Conservation (phyloP, 2,888 invertebrate species). For the Platycnemis pennipes region DNA sequence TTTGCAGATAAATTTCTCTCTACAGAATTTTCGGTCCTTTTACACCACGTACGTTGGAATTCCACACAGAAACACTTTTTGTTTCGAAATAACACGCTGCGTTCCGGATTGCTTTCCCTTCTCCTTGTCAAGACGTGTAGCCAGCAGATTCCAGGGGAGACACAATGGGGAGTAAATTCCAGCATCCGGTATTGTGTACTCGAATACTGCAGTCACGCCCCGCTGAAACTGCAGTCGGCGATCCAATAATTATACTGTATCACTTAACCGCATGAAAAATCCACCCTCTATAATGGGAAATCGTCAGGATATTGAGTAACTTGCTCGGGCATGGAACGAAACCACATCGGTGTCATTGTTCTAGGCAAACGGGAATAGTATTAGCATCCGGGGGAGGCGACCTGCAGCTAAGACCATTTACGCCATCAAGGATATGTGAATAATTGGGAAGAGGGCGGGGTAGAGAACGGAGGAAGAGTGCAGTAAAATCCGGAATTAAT, state of each 20-base stretch:
- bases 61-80: constrained; percentile 13
- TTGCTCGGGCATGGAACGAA: background rate
- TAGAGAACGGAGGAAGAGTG: too few relatives aligned
- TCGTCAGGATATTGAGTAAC: background rate
- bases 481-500: too few relatives aligned
- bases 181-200: constrained; percentile 33
- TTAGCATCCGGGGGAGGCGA: too few relatives aligned
- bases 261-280: background rate
- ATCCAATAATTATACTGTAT: constrained; percentile 1
- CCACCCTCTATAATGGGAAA: background rate
- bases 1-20: background rate
- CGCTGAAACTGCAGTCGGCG: background rate
- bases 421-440: too few relatives aligned
- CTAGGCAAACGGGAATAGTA: background rate
- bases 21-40: background rate
- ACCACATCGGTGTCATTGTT: background rate
- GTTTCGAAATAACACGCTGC: constrained; percentile 12
- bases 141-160: background rate
- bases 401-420: too few relatives aligned
- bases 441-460: too few relatives aligned
- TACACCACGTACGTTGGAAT: background rate
- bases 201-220: background rate
- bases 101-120: constrained; percentile 28
- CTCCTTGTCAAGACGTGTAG: background rate
- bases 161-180: constrained; percentile 22